Conservation (phyloP, 2,113 vertebrate species). For the Ondatra zibethicus region DNA sequence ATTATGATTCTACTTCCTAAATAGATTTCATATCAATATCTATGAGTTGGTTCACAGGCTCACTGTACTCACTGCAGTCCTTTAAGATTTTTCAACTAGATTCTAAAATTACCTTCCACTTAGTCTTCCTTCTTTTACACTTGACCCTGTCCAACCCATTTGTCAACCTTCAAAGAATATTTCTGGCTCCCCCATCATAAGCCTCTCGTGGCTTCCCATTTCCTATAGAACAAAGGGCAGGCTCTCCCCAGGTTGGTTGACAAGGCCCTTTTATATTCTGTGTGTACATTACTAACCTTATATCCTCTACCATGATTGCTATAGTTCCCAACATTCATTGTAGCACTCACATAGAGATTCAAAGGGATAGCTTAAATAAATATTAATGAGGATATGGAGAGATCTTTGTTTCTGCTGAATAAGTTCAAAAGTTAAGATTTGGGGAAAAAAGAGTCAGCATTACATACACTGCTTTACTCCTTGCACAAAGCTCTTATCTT, state of each 20-base stretch:
- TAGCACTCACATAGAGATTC: not conserved
- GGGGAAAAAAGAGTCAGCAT: not conserved
- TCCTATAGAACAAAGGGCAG: not conserved
- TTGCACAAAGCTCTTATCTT: not conserved
- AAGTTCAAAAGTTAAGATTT: slow-evolving; percentile 10
- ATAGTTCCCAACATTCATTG: not conserved
- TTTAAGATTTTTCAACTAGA: slow-evolving; percentile 22
- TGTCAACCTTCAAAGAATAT: not conserved
- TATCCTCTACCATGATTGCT: not conserved
- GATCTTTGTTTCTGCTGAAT: not conserved
- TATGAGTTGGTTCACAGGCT: not conserved
- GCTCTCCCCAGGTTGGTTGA: not conserved
- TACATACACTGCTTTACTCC: not conserved
- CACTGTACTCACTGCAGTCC: not conserved
- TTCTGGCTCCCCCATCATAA: not conserved
- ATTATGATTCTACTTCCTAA: slow-evolving; percentile 21
- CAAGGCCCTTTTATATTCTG: not conserved
- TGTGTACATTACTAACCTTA: not conserved
- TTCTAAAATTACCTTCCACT: not conserved
- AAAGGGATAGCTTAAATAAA: not conserved
- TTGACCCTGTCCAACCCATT: not conserved
- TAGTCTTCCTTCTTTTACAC: not conserved
- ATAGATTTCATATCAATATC: slow-evolving; percentile 17
- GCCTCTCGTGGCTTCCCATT: not conserved
- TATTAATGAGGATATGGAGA: not conserved